A percentile compares a stretch with the other conserved stretches of the same genome.
Evolutionary conservation across 2,797 vertebrate species (phyloP).

Genomic region (Pelochelys cantorii): DNA sequence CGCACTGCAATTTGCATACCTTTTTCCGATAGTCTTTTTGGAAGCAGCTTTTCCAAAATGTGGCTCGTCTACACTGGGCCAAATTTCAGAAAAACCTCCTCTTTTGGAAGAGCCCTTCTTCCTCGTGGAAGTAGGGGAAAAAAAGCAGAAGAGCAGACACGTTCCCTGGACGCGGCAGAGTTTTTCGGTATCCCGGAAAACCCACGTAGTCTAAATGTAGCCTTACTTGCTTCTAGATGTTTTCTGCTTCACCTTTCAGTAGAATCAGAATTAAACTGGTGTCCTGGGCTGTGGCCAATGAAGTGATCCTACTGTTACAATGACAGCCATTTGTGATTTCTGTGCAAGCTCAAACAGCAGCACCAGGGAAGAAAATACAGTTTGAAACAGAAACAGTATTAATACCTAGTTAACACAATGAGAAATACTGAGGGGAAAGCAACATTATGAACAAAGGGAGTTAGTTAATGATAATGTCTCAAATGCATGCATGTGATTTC

Average conservation of each 20-base stretch:
- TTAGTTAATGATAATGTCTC: neutral
- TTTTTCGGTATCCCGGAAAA: too few relatives aligned
- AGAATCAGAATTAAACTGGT: neutral
- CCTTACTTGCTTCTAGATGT: neutral
- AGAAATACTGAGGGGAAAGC: constrained; percentile 45
- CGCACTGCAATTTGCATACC: too few relatives aligned
- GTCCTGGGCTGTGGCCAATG: neutral
- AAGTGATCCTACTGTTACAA: neutral
- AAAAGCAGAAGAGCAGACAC: too few relatives aligned
- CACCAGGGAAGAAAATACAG: neutral
- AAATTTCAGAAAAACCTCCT: too few relatives aligned
- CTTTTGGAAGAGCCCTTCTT: too few relatives aligned
- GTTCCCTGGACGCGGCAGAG: too few relatives aligned
- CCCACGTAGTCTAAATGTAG: too few relatives aligned
- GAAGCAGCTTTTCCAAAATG: too few relatives aligned
- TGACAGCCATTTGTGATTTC: neutral
- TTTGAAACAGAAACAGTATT: fast-evolving
- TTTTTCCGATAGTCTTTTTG: too few relatives aligned
- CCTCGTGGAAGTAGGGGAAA: too few relatives aligned
- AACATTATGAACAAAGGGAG: constrained; percentile 7
- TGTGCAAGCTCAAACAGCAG: neutral
- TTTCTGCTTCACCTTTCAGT: neutral
- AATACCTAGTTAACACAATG: neutral
- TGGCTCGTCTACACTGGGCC: too few relatives aligned
- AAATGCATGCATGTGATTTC: neutral